phyloP scores from a whole-genome alignment of 37 sponge, comb jelly and placozoan genomes.

The Oscarella lobularis region DNA sequence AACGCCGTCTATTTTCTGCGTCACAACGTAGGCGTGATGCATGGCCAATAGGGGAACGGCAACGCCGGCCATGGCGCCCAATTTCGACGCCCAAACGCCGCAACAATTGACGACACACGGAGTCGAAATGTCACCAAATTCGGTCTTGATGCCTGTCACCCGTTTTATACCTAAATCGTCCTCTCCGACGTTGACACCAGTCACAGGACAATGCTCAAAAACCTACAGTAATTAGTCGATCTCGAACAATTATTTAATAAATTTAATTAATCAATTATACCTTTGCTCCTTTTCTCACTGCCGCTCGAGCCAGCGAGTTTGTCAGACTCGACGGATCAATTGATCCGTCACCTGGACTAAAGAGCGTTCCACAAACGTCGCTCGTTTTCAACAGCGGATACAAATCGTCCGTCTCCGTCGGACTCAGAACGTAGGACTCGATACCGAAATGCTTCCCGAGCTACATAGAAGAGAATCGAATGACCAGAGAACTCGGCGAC shows the following conservation, averaged over 20 bases:
- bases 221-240: constrained; percentile 7
- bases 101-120: constrained; percentile 64
- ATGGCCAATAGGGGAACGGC: constrained; percentile 6
- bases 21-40: constrained; percentile 3
- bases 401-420: constrained; percentile 31
- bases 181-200: constrained; percentile 26
- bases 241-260: background rate
- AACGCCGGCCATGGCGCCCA: constrained; percentile 6
- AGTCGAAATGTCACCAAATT: constrained; percentile 47
- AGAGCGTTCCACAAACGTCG: constrained; percentile 33
- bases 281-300: constrained; percentile 24
- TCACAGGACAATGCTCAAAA: constrained; percentile 40
- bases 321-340: constrained; percentile 32
- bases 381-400: constrained; percentile 48
- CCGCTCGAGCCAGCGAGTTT: constrained; percentile 15
- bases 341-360: constrained; percentile 27
- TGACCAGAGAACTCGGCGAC: constrained; percentile 4
- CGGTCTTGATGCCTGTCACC: constrained; percentile 54
- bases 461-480: constrained; percentile 3
- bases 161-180: constrained; percentile 3
- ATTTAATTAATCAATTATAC: background rate
- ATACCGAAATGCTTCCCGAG: constrained; percentile 38
- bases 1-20: constrained; percentile 9
- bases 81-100: constrained; percentile 21
- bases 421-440: constrained; percentile 38